A percentile compares a stretch with the other conserved stretches of the same genome.
These are phyloP conservation scores for Lordiphosa fenestrarum DNA, from an alignment of 2,888 invertebrate species.

Conservation along the genomic window DNA sequence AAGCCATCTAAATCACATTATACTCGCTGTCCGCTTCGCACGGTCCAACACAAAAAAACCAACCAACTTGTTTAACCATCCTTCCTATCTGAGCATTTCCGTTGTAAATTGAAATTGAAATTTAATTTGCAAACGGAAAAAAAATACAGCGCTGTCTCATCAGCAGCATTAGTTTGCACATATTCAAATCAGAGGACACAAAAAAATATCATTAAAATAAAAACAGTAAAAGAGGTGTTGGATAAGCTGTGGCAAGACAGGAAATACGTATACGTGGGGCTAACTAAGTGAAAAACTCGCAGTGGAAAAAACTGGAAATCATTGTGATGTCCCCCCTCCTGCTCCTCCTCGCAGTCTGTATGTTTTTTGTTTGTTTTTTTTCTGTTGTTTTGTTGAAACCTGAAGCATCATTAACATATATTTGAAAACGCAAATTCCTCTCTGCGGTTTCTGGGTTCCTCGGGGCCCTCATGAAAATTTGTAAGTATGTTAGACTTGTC, in stretches of 20 bases:
- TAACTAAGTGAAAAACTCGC: constrained; percentile 36
- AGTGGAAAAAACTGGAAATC: constrained; percentile 54
- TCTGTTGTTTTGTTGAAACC: constrained; percentile 3
- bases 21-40: background rate
- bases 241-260: constrained; percentile 46
- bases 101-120: constrained; percentile 56
- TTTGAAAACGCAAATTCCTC: constrained; percentile 70
- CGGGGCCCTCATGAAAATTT: constrained; percentile 58
- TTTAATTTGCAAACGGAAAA: constrained; percentile 45
- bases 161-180: constrained; percentile 64
- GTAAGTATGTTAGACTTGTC: constrained; percentile 75
- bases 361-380: background rate
- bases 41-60: background rate
- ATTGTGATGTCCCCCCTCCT: constrained; percentile 32
- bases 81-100: constrained; percentile 38
- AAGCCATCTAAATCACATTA: constrained; percentile 11
- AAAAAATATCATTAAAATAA: constrained; percentile 59
- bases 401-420: constrained; percentile 69
- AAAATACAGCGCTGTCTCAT: constrained; percentile 29
- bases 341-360: background rate
- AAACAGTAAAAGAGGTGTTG: constrained; percentile 58
- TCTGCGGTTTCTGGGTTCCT: constrained; percentile 11
- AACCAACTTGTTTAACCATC: constrained; percentile 20
- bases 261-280: constrained; percentile 57
- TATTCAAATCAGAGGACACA: constrained; percentile 56